These are phyloP conservation scores for Stegodyphus mimosarum DNA, from an alignment of 1,140 invertebrate species.

Conservation along the genomic window DNA sequence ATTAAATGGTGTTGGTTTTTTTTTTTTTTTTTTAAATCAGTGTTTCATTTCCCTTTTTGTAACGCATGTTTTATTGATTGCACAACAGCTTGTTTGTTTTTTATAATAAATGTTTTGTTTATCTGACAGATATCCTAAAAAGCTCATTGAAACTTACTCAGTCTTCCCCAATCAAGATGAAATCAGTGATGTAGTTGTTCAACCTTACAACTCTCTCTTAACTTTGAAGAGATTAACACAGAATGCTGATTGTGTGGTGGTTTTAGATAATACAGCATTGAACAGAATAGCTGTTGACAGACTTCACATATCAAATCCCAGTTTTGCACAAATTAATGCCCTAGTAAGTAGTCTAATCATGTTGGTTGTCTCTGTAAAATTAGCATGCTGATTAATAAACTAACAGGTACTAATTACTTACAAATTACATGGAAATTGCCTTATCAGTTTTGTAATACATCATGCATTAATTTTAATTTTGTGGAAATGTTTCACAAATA, in stretches of 20 bases:
- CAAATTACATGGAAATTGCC: not conserved
- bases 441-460: not conserved
- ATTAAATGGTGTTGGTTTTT: too few species aligned
- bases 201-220: conserved; percentile 97
- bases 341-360: conserved; percentile 74
- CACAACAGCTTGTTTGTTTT: not conserved
- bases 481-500: too few species aligned
- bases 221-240: conserved; percentile 94
- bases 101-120: not conserved
- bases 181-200: conserved; percentile 95
- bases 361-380: not conserved
- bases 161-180: conserved; percentile 99
- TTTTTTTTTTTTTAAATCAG: not conserved
- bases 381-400: not conserved
- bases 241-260: conserved; percentile 98
- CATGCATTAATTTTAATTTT: too few species aligned
- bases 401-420: conserved; percentile 10
- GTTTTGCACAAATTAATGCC: conserved; percentile 97
- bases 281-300: conserved; percentile 89
- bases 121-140: conserved; percentile 88
- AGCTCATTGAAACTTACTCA: conserved; percentile 97
- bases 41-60: not conserved
- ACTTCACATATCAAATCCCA: conserved; percentile 94
- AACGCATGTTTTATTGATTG: not conserved
- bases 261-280: conserved; percentile 77